Base-by-base conservation (phyloP, 2,797 vertebrate species). In the Microhierax caerulescens region DNA sequence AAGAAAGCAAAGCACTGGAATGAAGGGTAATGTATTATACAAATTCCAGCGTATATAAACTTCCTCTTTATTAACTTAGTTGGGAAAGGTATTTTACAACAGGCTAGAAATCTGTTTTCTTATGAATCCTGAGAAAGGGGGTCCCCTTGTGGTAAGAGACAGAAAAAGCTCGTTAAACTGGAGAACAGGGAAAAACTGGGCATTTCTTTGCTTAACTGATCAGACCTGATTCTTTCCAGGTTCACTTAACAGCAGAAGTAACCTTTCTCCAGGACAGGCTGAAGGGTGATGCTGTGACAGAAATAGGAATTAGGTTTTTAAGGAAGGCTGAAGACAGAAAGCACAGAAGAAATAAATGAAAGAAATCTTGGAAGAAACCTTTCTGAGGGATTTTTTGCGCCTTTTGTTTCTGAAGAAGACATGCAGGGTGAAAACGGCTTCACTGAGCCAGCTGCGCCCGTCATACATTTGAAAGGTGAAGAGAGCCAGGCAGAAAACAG, bases 261-360 rank as follows among this genome's bases (percentile, higher is more conserved):
- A 98, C 97, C 85, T 98, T 98, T 94, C 95, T 98, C 57, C 98
- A 98, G 97, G 98, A 98, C 93, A 98, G 87, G 92, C 95, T 98
- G 63, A 98, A 97, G 91, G 98, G 98, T 0, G 98, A 98, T 94
- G 97, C 96, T 60, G 97, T 98, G 91, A 98, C 98, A 64, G 98
- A 98, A 98, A 98, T 98, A 95, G 98, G 98, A 96, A 98, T 98
- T 84, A 98, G 92, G 1, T 98, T 98, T 95, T 95, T 98, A 68
- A 98, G 95, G 93, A 98, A 98, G 87, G 76, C 81, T 77, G 98
- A 98, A 70, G 97, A 98, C 61, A 98, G 96, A 95, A 98, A 98
- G 92, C 92, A 96, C 57, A 98, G 94, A 90, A 84, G 91, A 96
- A 98, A 96, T 88, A 98, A 98, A 59, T 98, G 92, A 98, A 96